Evolutionary conservation across 2,888 invertebrate species (phyloP), one percentile per base, ranked within the genome.

Genomic region (Colostygia pectinataria): DNA sequence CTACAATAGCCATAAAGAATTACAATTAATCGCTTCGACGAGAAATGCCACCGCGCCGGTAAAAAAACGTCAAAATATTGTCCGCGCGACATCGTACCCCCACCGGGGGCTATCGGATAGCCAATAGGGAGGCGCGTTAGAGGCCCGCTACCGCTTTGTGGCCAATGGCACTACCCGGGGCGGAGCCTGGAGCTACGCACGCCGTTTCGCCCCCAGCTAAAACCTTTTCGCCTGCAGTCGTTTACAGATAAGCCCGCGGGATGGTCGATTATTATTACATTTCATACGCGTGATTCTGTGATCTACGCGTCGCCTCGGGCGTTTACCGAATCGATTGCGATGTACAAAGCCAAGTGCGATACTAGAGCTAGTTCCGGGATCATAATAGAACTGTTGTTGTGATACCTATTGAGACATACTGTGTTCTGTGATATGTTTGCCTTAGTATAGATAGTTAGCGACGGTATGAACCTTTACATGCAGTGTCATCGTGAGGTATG

Each of bases 401-500:
- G 64, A 62, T 64, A 56, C 44, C 45, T 33, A 56, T 66, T 1
- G 53, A 75, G 20, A 70, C 63, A 55, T 61, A 69, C 75, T 84
- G 83, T 70, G 65, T 71, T 77, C 86, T 89, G 89, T 89, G 89
- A 87, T 87, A 87, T 86, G 83, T 80, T 83, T 85, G 88, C 89
- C 87, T 88, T 88, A 82, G 77, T 81, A 81, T 86, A 86, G 76
- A 76, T 83, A 80, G 72, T 68, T 67, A 67, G 65, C 61, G 60
- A 64, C 77, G 74, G 66, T 71, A 90, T 90, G 90, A 90, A 89
- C 80, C 78, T 90, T 57, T 90, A 90, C 66, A 88, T 89, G 90
- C 90, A 90, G 87, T 89, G 90, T 68, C 90, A 89, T 74, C 90
- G 90, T 81, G 90, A 90, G 90, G 90, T 90, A 89, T 83, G 87